phyloP scores from a whole-genome alignment of 2,113 vertebrate genomes.

The Lampris incognitus region DNA sequence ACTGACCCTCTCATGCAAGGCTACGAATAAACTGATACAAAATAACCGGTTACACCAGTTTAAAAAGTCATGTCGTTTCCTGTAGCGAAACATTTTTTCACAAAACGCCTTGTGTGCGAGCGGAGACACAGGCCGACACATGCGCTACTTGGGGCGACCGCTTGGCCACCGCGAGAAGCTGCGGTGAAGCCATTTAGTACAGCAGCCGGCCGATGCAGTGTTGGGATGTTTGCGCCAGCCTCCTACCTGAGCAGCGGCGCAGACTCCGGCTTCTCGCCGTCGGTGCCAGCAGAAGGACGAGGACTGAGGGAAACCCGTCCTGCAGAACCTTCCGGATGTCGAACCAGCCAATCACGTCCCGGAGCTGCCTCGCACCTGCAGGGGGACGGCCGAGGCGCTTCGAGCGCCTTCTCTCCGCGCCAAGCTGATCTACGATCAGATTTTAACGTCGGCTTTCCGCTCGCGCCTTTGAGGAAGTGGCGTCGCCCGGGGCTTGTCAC shows the following conservation, averaged over 20 bases:
- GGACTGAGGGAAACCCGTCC: neutral
- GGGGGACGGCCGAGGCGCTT: slow-evolving; percentile 32
- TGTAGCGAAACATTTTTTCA: too few species aligned
- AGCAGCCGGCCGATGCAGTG: too few species aligned
- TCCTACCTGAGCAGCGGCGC: slow-evolving; percentile 32
- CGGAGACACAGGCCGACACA: too few species aligned
- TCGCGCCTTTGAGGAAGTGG: neutral
- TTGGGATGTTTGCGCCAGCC: too few species aligned
- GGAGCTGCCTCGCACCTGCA: slow-evolving; percentile 15
- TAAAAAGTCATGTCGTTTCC: too few species aligned
- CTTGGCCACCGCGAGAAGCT: too few species aligned
- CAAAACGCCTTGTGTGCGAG: too few species aligned
- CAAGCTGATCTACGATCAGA: slow-evolving; percentile 14
- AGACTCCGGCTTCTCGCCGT: neutral
- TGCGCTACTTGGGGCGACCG: too few species aligned
- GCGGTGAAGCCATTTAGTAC: too few species aligned
- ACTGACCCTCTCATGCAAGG: too few species aligned
- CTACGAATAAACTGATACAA: too few species aligned
- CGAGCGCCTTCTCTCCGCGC: slow-evolving; percentile 50
- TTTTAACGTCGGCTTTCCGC: neutral
- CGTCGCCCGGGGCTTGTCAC: neutral
- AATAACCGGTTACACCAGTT: too few species aligned
- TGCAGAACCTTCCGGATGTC: neutral
- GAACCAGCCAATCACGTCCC: slow-evolving; percentile 54
- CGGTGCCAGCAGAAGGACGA: neutral